These are phyloP conservation scores for Junonia oenone DNA, from an alignment of 2,888 invertebrate species.

Conservation along the genomic window DNA sequence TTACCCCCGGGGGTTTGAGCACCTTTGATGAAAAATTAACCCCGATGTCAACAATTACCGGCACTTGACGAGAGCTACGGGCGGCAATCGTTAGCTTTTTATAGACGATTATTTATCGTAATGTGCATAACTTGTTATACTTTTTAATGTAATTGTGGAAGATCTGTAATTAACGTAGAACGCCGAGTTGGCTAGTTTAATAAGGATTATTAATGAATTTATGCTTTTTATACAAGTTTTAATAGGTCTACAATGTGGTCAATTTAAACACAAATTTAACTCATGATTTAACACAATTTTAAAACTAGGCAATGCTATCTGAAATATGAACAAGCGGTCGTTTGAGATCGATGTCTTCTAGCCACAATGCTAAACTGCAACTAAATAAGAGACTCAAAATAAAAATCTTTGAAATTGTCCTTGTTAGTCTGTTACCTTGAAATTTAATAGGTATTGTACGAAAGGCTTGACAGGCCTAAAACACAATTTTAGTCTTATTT, in stretches of 20 bases:
- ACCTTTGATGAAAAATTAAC: constrained; percentile 18
- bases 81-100: constrained; percentile 2
- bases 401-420: too few relatives aligned
- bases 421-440: too few relatives aligned
- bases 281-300: too few relatives aligned
- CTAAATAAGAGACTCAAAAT: too few relatives aligned
- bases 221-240: background rate
- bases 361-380: too few relatives aligned
- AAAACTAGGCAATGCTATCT: too few relatives aligned
- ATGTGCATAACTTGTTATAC: background rate
- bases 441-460: too few relatives aligned
- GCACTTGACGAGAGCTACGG: constrained; percentile 8
- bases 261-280: background rate
- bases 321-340: too few relatives aligned
- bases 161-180: background rate
- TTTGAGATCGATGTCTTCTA: too few relatives aligned
- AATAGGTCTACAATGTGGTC: background rate
- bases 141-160: background rate
- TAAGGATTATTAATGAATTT: background rate
- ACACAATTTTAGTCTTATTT: too few relatives aligned
- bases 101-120: constrained; percentile 3
- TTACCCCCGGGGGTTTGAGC: constrained; percentile 61
- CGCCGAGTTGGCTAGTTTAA: background rate
- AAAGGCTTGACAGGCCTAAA: too few relatives aligned
- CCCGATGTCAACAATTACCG: constrained; percentile 21